Conservation (phyloP, 2,113 vertebrate genomes). For the Murina feae region DNA sequence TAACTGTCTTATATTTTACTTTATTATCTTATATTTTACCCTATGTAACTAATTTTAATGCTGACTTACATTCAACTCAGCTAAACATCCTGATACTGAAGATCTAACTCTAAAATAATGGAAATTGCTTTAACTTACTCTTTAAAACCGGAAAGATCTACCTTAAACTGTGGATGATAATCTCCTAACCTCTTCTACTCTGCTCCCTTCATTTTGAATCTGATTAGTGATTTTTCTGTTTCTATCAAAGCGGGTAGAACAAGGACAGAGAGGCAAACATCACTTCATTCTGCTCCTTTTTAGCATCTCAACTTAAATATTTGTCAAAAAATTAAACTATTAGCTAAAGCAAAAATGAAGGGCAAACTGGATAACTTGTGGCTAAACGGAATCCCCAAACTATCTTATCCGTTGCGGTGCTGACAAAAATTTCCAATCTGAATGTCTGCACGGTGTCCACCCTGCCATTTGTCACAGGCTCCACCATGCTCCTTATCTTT, state of each 20-base stretch:
- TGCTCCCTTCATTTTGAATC: background rate
- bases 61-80: background rate
- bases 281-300: background rate
- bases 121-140: background rate
- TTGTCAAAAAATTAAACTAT: background rate
- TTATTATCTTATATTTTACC: background rate
- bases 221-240: background rate
- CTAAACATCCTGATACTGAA: background rate
- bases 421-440: background rate
- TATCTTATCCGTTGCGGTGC: background rate
- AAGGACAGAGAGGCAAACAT: background rate
- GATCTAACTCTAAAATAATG: background rate
- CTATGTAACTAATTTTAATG: constrained; percentile 27
- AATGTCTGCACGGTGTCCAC: background rate
- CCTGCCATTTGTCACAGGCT: background rate
- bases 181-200: background rate
- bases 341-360: background rate
- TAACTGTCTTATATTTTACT: background rate
- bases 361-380: background rate
- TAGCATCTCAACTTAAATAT: background rate
- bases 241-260: background rate
- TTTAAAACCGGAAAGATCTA: background rate
- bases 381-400: background rate
- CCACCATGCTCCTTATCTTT: background rate
- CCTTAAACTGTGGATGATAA: background rate